Evolutionary conservation across 2,797 vertebrate species (phyloP).

Genomic region (Percopsis omiscomaycus): DNA sequence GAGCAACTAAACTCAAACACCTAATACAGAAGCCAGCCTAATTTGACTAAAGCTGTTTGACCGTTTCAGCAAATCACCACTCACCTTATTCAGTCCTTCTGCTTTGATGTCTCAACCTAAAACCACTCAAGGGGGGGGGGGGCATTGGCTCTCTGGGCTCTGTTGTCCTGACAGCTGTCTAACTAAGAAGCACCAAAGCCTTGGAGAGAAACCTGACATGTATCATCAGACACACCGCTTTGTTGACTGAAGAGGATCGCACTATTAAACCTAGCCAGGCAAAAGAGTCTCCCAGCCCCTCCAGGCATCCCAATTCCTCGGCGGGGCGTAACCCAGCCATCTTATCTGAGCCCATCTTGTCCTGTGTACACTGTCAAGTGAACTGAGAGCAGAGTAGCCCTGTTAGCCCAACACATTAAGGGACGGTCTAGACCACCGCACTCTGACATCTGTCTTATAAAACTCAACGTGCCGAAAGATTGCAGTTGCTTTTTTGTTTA

Average conservation of each 20-base stretch:
- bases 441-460: conserved; percentile 39
- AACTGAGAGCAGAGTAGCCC: conserved; percentile 42
- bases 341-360: conserved; percentile 76
- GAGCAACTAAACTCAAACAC: conserved; percentile 1
- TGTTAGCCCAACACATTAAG: conserved; percentile 52
- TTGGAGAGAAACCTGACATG: conserved; percentile 64
- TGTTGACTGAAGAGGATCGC: conserved; percentile 66
- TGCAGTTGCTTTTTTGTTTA: too few relatives aligned
- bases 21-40: conserved; percentile 11
- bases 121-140: conserved; percentile 41
- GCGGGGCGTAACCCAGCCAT: conserved; percentile 64
- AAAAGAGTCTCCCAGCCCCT: conserved; percentile 57
- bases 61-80: conserved; percentile 35
- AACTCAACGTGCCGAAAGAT: background rate
- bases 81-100: conserved; percentile 58
- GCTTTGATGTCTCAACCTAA: conserved; percentile 36
- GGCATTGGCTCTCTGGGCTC: conserved; percentile 34
- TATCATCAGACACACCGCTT: conserved; percentile 64
- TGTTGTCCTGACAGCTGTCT: conserved; percentile 69
- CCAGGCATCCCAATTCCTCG: conserved; percentile 72
- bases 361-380: conserved; percentile 56
- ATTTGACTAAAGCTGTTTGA: conserved; percentile 20
- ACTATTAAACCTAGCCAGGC: conserved; percentile 65
- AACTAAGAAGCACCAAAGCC: conserved; percentile 60
- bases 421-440: conserved; percentile 36